These are phyloP conservation scores for Perdix hodgsoniae DNA, from an alignment of 2,797 vertebrate genomes.

Conservation along the genomic window DNA sequence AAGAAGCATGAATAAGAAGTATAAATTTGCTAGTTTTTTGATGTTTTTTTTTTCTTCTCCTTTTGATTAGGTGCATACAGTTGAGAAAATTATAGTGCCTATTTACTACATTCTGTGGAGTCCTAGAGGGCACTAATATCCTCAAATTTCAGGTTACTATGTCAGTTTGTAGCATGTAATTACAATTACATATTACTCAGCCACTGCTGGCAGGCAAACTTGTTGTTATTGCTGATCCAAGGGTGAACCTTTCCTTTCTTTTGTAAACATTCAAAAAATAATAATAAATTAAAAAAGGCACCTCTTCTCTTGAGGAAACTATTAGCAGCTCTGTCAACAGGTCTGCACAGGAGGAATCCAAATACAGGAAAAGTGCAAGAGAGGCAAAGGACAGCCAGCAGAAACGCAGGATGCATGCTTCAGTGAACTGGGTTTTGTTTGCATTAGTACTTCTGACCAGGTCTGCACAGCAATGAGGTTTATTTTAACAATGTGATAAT, in stretches of 20 bases:
- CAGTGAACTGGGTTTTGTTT: conserved; percentile 60
- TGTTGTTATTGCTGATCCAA: neutral
- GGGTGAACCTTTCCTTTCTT: conserved; percentile 22
- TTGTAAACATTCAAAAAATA: conserved; percentile 6
- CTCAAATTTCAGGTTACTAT: neutral
- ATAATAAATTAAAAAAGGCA: neutral
- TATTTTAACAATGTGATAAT: conserved; percentile 74
- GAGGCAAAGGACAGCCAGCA: conserved; percentile 53
- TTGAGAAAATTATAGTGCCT: neutral
- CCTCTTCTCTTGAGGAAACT: conserved; percentile 66
- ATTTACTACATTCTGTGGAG: neutral
- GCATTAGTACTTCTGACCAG: conserved; percentile 54
- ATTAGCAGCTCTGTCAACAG: conserved; percentile 73
- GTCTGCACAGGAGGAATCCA: conserved; percentile 73
- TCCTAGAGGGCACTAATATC: neutral
- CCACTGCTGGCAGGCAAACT: neutral
- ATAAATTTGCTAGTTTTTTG: neutral
- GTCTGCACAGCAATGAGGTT: conserved; percentile 53
- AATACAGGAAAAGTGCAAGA: conserved; percentile 30
- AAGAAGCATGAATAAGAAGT: neutral
- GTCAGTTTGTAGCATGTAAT: conserved; percentile 37
- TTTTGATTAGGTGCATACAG: neutral
- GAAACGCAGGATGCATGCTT: conserved; percentile 55
- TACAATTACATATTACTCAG: neutral
- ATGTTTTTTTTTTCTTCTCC: neutral